Evolutionary conservation across 1,140 invertebrate genomes (phyloP), one percentile per base, ranked within the genome.

Genomic region (Brachionus manjavacas): DNA sequence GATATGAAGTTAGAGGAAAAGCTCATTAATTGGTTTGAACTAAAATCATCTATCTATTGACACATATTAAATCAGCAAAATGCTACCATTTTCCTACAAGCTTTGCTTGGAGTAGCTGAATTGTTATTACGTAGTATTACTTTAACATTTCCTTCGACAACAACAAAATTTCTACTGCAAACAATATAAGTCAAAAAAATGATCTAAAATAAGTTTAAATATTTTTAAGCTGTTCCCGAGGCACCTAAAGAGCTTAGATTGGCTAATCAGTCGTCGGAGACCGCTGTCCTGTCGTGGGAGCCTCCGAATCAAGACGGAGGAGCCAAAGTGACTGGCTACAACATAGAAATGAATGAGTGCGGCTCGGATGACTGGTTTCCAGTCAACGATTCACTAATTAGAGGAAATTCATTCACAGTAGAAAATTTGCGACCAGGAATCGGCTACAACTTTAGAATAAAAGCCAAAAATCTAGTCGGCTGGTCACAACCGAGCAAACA

Each of bases 401-500:
- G 41, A 76, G 84, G 55, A 14, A 49, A 35, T 20, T 64, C 35
- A 64, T 85, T 74, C 64, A 86, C 85, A 2, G 85, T 89, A n/a
- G 85, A 85, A 83, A 87, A 88, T 74, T 85, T 90, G 52, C 85
- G 87, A 39, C 88, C 89, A 83, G 87, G 87, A 31, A 12, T 97
- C 87, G 96, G 98, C 89, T 99, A 99, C 87, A 91, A 96, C 86
- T 99, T 99, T 92, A 92, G 97, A 85, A 93, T 99, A 1, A 95
- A 95, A 91, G 97, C 97, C 14, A 95, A 97, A 88, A 99, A 99
- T 88, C 94, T 94, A 85, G 95, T 95, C 46, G 96, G 96, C 0
- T 87, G 95, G 28, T 95, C 95, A 72, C 93, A 93, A 85, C 94
- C 95, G 46, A 96, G 95, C 1, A 78, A 86, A 52, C 43, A 88